Evolutionary conservation across 2,888 invertebrate genomes (phyloP), one percentile per base, ranked within the genome.

Genomic region (Merodon equestris): DNA sequence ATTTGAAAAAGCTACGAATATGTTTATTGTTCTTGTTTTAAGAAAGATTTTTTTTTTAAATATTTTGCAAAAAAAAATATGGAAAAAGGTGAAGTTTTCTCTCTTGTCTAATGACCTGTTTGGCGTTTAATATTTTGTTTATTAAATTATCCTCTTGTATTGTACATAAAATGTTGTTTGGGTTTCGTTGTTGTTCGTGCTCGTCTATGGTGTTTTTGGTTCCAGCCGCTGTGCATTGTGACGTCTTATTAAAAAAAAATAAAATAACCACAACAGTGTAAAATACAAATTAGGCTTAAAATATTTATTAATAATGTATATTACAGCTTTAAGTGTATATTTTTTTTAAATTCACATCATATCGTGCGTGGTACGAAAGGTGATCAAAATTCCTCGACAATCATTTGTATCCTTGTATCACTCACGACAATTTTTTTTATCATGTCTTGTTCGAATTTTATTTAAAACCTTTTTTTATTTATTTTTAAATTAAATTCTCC

Each of bases 51-150:
- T 27, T 4, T 27, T n/a, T n/a, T n/a, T n/a, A n/a, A n/a, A n/a
- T n/a, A n/a, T n/a, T n/a, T n/a, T n/a, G n/a, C n/a, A 68, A 64
- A 48, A 57, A 18, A 77, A 72, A 57, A 51, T 36, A 50, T 15
- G 50, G 53, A 84, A 84, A 87, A 87, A 88, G 87, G 87, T 87
- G 87, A 87, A 87, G 88, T 87, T 87, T 87, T 85, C 87, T 87
- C 87, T 87, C 88, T 81, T 74, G 57, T 83, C 67, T 77, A 66
- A 50, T 63, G 27, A 36, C 53, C 73, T 81, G 57, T 77, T 54
- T 66, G 76, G 77, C 66, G 81, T 51, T 82, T 83, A 58, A 27
- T 27, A 7, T 82, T 81, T 73, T 10, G 2, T 71, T 50, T 66
- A 13, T 50, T 70, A 61, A 60, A 40, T 47, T 61, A 13, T 77